These are phyloP conservation scores for Toxotes jaculatrix DNA, from an alignment of 2,113 vertebrate species.

Conservation along the genomic window DNA sequence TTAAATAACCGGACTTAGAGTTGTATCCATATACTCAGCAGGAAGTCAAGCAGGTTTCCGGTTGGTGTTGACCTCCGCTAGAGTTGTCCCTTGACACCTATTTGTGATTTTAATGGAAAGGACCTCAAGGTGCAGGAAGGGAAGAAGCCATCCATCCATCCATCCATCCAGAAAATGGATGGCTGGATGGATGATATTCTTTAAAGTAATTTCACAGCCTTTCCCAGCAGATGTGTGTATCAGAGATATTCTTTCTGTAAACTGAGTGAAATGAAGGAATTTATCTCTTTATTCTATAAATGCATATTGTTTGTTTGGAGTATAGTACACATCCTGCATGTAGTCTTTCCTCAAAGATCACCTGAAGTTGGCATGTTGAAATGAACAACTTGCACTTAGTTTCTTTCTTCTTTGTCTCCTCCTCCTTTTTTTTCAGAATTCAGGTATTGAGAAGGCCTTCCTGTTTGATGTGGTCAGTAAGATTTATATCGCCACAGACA, in stretches of 20 bases:
- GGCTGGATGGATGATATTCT: no score
- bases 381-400: no score
- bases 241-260: background rate
- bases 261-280: background rate
- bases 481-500: constrained; percentile 66
- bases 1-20: no score
- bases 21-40: no score
- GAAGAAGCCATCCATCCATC: no score
- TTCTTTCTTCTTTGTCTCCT: background rate
- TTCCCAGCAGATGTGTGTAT: background rate
- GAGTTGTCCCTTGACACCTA: no score
- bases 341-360: background rate
- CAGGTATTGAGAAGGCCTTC: constrained; percentile 61
- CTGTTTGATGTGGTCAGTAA: constrained; percentile 70
- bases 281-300: background rate
- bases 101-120: no score
- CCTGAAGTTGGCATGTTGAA: background rate
- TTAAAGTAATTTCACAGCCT: no score
- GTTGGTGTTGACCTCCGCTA: no score
- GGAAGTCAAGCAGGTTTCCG: no score
- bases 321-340: background rate
- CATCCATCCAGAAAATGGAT: no score
- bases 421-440: constrained; percentile 46
- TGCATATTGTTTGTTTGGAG: background rate
- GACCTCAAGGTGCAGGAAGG: no score